Conservation (phyloP, 2,113 vertebrate species). For the Myodes glareolus region DNA sequence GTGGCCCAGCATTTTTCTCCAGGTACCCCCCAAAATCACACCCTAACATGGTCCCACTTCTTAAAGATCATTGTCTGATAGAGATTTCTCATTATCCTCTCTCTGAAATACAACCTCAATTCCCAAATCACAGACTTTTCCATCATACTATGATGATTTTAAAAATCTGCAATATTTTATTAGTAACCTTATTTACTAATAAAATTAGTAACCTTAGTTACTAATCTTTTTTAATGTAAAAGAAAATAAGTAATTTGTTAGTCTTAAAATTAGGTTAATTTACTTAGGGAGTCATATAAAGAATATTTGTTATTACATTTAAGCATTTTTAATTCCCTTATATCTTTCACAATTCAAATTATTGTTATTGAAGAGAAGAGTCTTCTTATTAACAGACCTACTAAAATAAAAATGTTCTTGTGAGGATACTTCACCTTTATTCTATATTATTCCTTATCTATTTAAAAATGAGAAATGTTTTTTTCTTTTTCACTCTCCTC, state of each 20-base stretch:
- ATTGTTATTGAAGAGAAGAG: background rate
- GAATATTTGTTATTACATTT: background rate
- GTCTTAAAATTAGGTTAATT: background rate
- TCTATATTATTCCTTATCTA: background rate
- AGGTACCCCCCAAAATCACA: too few species aligned
- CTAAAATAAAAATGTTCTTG: background rate
- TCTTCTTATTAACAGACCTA: background rate
- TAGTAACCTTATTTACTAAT: background rate
- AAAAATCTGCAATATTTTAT: background rate
- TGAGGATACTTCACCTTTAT: background rate
- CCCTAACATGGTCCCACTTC: too few species aligned
- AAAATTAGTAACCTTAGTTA: background rate
- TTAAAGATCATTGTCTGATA: too few species aligned
- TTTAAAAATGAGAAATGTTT: background rate
- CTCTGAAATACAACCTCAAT: background rate
- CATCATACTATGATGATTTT: too few species aligned
- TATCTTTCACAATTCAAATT: background rate
- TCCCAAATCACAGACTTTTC: too few species aligned
- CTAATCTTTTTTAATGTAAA: background rate
- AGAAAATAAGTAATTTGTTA: background rate
- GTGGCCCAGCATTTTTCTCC: too few species aligned
- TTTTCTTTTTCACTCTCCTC: too few species aligned
- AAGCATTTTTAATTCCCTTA: background rate
- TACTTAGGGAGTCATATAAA: background rate
- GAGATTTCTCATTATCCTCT: too few species aligned